These are phyloP conservation scores for Hirtodrosophila confusa DNA, from an alignment of 2,888 invertebrate species.

Conservation along the genomic window DNA sequence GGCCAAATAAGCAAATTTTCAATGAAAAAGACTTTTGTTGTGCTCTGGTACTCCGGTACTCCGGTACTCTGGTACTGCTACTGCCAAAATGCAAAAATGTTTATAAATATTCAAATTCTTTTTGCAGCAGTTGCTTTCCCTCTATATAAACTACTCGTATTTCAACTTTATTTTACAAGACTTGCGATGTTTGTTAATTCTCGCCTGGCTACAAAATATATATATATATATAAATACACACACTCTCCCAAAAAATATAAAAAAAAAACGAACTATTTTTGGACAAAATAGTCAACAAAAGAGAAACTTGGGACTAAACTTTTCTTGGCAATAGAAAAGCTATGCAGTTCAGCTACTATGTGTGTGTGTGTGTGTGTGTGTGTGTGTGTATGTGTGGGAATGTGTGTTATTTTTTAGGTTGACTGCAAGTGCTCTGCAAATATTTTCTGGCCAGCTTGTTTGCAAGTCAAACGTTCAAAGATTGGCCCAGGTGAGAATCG, in stretches of 20 bases:
- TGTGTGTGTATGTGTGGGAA: neutral
- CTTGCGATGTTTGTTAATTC: slow-evolving; percentile 71
- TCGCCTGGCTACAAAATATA: slow-evolving; percentile 43
- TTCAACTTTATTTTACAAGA: slow-evolving; percentile 60
- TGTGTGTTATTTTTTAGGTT: slow-evolving; percentile 37
- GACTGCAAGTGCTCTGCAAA: slow-evolving; percentile 58
- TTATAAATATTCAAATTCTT: slow-evolving; percentile 78
- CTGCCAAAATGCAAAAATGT: slow-evolving; percentile 76
- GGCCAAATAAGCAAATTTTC: slow-evolving; percentile 76
- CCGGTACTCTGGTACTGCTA: slow-evolving; percentile 14
- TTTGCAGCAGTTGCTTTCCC: slow-evolving; percentile 40
- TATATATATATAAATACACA: neutral
- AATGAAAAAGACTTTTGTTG: slow-evolving; percentile 57
- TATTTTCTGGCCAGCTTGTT: slow-evolving; percentile 36
- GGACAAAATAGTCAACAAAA: slow-evolving; percentile 60
- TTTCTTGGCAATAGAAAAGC: slow-evolving; percentile 75
- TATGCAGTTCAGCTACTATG: slow-evolving; percentile 17
- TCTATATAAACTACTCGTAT: slow-evolving; percentile 45
- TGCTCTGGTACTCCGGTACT: slow-evolving; percentile 3
- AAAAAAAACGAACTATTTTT: slow-evolving; percentile 33
- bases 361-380: slow-evolving; percentile 7
- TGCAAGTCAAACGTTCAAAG: slow-evolving; percentile 29
- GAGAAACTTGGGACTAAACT: slow-evolving; percentile 64
- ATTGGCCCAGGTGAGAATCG: slow-evolving; percentile 15
- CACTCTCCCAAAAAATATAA: neutral